Evolutionary conservation across 2,113 vertebrate species (phyloP), one percentile per base, ranked within the genome.

Genomic region (Empidonax traillii): DNA sequence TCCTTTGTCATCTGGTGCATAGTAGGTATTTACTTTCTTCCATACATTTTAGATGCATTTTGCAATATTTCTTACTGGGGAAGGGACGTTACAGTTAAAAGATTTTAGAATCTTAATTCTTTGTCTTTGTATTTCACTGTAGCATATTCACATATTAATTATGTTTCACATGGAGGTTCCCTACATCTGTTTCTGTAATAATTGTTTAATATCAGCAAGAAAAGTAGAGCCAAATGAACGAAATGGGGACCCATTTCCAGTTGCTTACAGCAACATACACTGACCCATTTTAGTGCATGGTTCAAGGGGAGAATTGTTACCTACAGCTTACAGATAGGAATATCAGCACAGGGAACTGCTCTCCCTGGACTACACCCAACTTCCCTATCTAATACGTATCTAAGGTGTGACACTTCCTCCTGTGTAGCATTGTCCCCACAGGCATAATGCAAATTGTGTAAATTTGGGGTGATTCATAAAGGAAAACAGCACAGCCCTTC

Each of bases 1-100:
- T 99, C 99, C 81, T 99, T 99, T 96, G 99, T 99, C 97, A 99
- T 99, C 97, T 99, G 99, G 99, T 99, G 99, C 98, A 99, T 99
- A 94, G 99, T 99, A 98, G 98, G 99, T 99, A 98, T 96, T 96
- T 94, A 84, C n/a, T 95, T 96, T 35, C 76, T 69, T 94, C 43
- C 23, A 9, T 69, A 19, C 28, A 62, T 47, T 88, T 79, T 85
- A 49, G 18, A 41, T 81, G n/a, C 1, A 1, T 12, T 87, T 90
- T 78, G n/a, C 56, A 51, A 27, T 51, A 59, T 35, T 59, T 59
- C n/a, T 78, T 92, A 9, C 30, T 88, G 82, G 51, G 44, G 35
- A 62, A 12, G 27, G 35, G 51, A 68, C 15, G 35, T 74, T 74
- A 24, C 33, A 76, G 21, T 77, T 93, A 69, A 68, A 79, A 27